phyloP scores from a whole-genome alignment of 2,113 vertebrate genomes.

The Triplophysa dalaica region DNA sequence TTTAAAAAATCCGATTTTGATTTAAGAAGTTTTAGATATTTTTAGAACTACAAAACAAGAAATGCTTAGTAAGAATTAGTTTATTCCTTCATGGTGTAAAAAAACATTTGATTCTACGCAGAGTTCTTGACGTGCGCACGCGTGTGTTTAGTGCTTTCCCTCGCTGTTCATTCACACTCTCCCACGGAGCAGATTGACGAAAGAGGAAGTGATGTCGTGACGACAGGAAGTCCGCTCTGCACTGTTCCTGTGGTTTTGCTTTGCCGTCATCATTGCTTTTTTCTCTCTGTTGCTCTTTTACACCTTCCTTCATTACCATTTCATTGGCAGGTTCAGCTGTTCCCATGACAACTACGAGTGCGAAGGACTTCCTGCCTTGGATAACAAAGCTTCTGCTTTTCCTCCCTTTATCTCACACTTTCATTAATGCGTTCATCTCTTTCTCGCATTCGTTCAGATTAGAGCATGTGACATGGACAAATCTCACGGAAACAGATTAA shows the following conservation, averaged over 20 bases:
- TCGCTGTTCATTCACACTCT: slow-evolving; percentile 65
- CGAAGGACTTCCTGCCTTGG: slow-evolving; percentile 20
- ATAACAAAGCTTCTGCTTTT: slow-evolving; percentile 11
- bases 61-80: too few relatives aligned
- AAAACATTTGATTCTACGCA: neutral
- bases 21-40: too few relatives aligned
- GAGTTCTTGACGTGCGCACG: neutral
- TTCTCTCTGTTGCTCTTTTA: neutral
- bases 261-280: slow-evolving; percentile 60
- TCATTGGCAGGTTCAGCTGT: neutral
- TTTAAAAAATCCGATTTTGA: too few relatives aligned
- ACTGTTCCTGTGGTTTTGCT: slow-evolving; percentile 67
- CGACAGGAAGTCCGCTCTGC: slow-evolving; percentile 68
- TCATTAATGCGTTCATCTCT: slow-evolving; percentile 9
- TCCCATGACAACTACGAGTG: slow-evolving; percentile 27
- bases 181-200: slow-evolving; percentile 58
- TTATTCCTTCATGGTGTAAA: slow-evolving; percentile 3
- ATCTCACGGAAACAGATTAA: too few relatives aligned
- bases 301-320: slow-evolving; percentile 17
- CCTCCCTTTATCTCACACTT: slow-evolving; percentile 4
- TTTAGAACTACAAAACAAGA: too few relatives aligned
- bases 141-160: slow-evolving; percentile 42
- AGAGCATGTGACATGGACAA: neutral
- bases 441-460: slow-evolving; percentile 1
- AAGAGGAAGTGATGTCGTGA: slow-evolving; percentile 77